Evolutionary conservation across 2,888 invertebrate species (phyloP).

Genomic region (Trachelus tabidus): DNA sequence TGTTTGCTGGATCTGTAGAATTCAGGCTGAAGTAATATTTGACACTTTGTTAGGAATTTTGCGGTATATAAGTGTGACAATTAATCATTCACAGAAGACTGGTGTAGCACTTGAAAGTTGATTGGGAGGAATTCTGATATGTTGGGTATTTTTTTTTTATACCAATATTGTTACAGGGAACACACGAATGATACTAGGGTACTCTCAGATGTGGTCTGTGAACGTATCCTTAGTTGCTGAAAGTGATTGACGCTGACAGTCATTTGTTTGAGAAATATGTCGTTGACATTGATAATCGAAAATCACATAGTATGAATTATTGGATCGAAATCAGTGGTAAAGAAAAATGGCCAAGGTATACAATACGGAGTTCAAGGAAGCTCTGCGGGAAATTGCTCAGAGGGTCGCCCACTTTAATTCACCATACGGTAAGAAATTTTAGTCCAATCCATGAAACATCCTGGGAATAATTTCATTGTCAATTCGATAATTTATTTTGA

Average conservation of each 20-base stretch:
- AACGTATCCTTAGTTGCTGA: not conserved
- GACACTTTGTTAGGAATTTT: not conserved
- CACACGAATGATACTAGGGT: not conserved
- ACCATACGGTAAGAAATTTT: conserved; percentile 38
- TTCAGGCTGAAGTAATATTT: not conserved
- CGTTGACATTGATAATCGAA: not conserved
- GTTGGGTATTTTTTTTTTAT: not conserved
- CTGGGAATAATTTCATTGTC: conserved; percentile 26
- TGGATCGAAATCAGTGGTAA: not conserved
- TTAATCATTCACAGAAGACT: not conserved
- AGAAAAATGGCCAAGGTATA: conserved; percentile 42
- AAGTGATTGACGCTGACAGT: not conserved
- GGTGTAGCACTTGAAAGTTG: not conserved
- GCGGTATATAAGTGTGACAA: not conserved
- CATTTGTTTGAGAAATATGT: not conserved
- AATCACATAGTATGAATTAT: not conserved
- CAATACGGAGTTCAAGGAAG: conserved; percentile 47
- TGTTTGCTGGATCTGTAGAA: not conserved
- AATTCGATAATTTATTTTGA: not conserved
- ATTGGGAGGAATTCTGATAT: not conserved
- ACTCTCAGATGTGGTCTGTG: not conserved
- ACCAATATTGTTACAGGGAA: not conserved
- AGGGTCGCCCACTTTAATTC: conserved; percentile 43
- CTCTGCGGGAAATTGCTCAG: conserved; percentile 48
- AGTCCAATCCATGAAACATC: not conserved